Conservation (phyloP, 2,797 vertebrate genomes). For the Graptemys geographica region DNA sequence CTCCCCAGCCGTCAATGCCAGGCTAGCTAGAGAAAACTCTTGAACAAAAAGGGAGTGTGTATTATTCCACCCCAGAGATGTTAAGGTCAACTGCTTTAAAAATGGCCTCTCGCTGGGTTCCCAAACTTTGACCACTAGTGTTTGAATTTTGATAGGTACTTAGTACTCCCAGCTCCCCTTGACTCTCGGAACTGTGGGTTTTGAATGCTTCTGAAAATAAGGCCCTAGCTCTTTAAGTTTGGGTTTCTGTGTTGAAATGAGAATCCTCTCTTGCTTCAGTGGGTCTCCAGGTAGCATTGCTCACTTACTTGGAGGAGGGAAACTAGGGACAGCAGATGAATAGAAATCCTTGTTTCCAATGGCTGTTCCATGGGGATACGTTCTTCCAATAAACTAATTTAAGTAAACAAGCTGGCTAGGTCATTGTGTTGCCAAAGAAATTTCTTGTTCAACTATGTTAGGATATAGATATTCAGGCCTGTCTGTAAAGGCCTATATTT, state of each 20-base stretch:
- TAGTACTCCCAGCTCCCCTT: neutral
- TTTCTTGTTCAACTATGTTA: neutral
- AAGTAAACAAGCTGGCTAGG: neutral
- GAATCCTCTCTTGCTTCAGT: neutral
- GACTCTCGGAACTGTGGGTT: neutral
- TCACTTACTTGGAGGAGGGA: neutral
- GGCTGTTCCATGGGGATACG: neutral
- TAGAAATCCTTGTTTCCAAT: neutral
- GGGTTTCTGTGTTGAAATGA: neutral
- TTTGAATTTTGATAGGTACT: neutral
- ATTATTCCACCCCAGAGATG: too few species aligned
- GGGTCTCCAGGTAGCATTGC: neutral
- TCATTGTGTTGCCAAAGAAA: neutral
- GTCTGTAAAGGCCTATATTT: too few species aligned
- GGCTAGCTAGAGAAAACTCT: neutral
- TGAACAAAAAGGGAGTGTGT: fast-evolving
- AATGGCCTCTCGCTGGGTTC: neutral
- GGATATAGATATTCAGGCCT: too few species aligned
- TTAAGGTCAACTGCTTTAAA: neutral
- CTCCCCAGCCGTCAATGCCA: fast-evolving
- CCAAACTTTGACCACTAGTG: neutral
- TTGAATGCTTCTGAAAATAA: neutral
- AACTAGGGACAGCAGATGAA: neutral
- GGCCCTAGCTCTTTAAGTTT: neutral
- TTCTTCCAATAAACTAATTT: neutral